Evolutionary conservation across 2,888 invertebrate species (phyloP).

Genomic region (Lapara coniferarum): DNA sequence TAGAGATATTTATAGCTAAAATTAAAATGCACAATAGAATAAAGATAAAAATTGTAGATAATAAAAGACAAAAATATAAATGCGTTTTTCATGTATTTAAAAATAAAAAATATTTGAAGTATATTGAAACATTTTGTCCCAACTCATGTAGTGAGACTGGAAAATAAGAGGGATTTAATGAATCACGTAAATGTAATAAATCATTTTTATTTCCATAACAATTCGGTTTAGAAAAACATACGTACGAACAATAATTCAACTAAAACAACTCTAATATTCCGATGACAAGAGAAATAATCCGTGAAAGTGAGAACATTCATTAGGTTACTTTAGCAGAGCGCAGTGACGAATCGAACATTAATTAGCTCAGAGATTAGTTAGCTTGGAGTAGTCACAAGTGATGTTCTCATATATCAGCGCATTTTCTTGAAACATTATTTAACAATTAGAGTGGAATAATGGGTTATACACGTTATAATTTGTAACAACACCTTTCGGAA

Average conservation of each 20-base stretch:
- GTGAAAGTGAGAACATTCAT: not conserved
- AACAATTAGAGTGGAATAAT: not conserved
- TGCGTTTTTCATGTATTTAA: too few relatives aligned
- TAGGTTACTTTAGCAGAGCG: not conserved
- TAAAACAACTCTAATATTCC: too few relatives aligned
- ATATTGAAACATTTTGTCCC: too few relatives aligned
- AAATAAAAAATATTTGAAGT: too few relatives aligned
- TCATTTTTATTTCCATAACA: too few relatives aligned
- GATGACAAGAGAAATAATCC: not conserved
- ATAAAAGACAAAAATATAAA: too few relatives aligned
- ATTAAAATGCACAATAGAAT: not conserved
- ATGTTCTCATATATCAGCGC: not conserved
- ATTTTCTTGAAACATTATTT: not conserved
- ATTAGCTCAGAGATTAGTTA: not conserved
- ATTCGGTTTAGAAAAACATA: too few relatives aligned
- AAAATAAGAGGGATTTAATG: too few relatives aligned
- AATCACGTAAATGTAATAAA: too few relatives aligned
- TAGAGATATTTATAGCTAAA: too few relatives aligned
- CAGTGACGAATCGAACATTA: not conserved
- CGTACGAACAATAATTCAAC: too few relatives aligned
- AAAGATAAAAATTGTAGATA: not conserved
- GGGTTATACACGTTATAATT: not conserved
- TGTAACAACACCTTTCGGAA: conserved; percentile 4
- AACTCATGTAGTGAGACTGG: too few relatives aligned
- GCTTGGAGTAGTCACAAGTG: not conserved